These are phyloP conservation scores for Sakesphorus luctuosus DNA, from an alignment of 2,113 vertebrate genomes.

Conservation along the genomic window DNA sequence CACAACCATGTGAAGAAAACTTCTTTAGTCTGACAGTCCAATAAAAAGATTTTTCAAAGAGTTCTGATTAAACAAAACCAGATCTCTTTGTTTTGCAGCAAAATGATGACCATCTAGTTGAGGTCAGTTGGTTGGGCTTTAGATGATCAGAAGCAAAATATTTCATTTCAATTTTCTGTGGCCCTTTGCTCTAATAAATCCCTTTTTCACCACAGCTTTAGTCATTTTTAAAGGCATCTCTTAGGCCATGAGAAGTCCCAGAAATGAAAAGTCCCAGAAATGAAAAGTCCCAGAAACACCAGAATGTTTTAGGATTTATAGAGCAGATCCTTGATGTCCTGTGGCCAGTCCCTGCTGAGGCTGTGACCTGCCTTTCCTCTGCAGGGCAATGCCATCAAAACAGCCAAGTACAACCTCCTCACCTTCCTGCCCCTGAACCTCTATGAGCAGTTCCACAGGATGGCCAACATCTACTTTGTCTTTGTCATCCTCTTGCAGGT, in stretches of 20 bases:
- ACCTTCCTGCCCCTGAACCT: slow-evolving; percentile 91
- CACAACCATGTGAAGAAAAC: not conserved
- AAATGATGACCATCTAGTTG: not conserved
- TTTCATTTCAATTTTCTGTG: not conserved
- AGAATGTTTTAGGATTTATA: not conserved
- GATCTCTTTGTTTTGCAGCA: not conserved
- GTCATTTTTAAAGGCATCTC: not conserved
- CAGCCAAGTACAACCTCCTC: slow-evolving; percentile 87
- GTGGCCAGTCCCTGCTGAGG: not conserved
- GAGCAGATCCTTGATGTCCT: not conserved
- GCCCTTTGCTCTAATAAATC: not conserved
- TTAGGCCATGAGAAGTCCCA: not conserved
- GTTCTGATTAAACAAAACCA: not conserved
- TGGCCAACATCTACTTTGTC: slow-evolving; percentile 91
- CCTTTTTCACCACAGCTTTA: not conserved
- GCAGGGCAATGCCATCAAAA: slow-evolving; percentile 88
- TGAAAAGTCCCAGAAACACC: not conserved
- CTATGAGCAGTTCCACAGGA: slow-evolving; percentile 89
- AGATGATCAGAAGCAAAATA: not conserved
- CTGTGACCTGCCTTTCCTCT: not conserved
- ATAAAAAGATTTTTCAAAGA: not conserved
- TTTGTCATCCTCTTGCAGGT: slow-evolving; percentile 90
- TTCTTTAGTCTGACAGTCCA: not conserved
- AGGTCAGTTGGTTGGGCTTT: not conserved
- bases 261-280: not conserved